Base-by-base conservation (phyloP, 2,797 vertebrate species). In the Catharus ustulatus region DNA sequence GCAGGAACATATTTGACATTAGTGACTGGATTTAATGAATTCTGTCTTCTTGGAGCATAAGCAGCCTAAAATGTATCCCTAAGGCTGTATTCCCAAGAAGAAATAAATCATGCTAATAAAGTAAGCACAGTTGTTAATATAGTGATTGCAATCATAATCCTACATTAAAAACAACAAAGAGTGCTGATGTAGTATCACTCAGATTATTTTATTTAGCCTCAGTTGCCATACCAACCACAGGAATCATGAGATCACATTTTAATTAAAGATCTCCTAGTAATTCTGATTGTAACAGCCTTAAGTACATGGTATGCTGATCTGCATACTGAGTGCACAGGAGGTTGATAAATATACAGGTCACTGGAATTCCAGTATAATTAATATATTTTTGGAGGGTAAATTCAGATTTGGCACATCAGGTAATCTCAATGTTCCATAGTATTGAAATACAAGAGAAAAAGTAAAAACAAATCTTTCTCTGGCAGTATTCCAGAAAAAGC, bases 141-240 rank as follows among this genome's bases (percentile, higher is more conserved):
- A 85, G 57, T 77, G 82, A 90, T 91, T 89, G 76, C 29, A 92
- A 88, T 80, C 40, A 81, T 72, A 91, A 68, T 89, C 77, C 49
- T 82, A 23, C 40, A 55, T 52, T 93, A 66, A 81, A 91, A 85
- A n/a, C 22, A 93, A 94, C 48, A 73, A 84, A 87, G 74, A 89
- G 84, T 54, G 17, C 15, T 61, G 62, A 78, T 79, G 64, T 55
- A 40, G 48, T 46, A 84, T 40, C 40, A 13, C 7, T 64, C 42
- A 11, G 76, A 49, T 51, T 46, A 80, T 87, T 87, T 87, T 63
- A 75, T 92, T 86, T 84, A 93, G 68, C 27, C 68, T 67, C 34
- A 67, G 82, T 94, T 97, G 29, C 46, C n/a, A 46, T 63, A 77
- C 59, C 42, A 94, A 90, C 78, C 32, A 59, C 23, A 66, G 38